Evolutionary conservation across 2,113 vertebrate species (phyloP).

Genomic region (Bujurquina vittata): DNA sequence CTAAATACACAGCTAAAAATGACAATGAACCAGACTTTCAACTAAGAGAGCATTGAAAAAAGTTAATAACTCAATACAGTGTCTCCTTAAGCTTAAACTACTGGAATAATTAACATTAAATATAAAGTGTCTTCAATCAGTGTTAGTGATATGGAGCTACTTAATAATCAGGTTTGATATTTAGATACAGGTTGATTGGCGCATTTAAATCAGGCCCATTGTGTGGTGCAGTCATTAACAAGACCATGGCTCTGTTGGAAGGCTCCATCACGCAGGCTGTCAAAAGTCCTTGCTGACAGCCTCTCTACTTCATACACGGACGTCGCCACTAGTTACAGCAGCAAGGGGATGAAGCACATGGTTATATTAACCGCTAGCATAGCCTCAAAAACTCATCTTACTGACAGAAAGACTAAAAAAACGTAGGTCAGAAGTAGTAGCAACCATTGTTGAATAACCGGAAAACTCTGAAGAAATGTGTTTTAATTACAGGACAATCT

Average conservation of each 20-base stretch:
- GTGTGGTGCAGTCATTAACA: constrained; percentile 65
- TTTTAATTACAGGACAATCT: neutral
- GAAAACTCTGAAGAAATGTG: neutral
- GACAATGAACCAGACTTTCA: neutral
- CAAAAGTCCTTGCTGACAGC: constrained; percentile 47
- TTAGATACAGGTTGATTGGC: constrained; percentile 76
- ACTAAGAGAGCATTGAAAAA: neutral
- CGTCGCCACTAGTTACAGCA: neutral
- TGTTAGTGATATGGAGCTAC: constrained; percentile 46
- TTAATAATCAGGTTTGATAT: constrained; percentile 77
- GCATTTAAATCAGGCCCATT: constrained; percentile 76
- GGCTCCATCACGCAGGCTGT: constrained; percentile 54
- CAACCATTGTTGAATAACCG: neutral
- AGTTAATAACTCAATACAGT: neutral
- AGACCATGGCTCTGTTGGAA: constrained; percentile 63
- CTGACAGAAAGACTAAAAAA: neutral
- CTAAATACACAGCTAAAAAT: no score
- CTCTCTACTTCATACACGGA: neutral
- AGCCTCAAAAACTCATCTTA: neutral
- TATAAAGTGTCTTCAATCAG: constrained; percentile 60
- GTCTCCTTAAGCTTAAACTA: constrained; percentile 45
- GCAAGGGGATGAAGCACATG: neutral
- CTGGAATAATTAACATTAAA: constrained; percentile 53
- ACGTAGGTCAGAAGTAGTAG: neutral
- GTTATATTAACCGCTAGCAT: neutral